Evolutionary conservation across 2,888 invertebrate species (phyloP).

Genomic region (Agrochola lychnidis): DNA sequence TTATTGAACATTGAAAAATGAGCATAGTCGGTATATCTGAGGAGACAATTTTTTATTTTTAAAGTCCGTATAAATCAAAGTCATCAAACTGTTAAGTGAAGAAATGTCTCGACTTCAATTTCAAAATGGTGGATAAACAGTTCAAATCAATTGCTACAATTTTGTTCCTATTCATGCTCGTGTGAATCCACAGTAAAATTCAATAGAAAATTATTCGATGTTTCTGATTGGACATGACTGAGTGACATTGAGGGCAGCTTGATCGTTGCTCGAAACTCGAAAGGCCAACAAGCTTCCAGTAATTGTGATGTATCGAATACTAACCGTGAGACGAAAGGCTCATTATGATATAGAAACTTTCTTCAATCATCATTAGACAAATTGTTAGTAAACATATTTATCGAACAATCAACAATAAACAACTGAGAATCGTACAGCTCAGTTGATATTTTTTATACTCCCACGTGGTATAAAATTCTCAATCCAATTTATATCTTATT

Average conservation of each 20-base stretch:
- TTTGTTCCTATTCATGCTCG: conserved; percentile 16
- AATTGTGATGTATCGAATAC: conserved; percentile 45
- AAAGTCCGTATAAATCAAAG: background rate
- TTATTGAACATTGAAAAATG: background rate
- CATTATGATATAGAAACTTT: conserved; percentile 44
- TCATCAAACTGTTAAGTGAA: background rate
- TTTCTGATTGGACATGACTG: conserved; percentile 50
- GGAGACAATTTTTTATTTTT: too few relatives aligned
- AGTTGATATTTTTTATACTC: conserved; percentile 50
- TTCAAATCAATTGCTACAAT: conserved; percentile 19
- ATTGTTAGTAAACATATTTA: conserved; percentile 59
- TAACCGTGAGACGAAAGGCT: conserved; percentile 20
- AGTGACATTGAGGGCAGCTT: conserved; percentile 54
- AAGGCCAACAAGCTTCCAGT: conserved; percentile 28
- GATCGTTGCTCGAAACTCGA: conserved; percentile 36
- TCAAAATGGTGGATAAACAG: conserved; percentile 1
- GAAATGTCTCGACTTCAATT: conserved; percentile 9
- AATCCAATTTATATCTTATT: conserved; percentile 43
- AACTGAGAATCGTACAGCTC: conserved; percentile 38
- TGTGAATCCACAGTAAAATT: conserved; percentile 34
- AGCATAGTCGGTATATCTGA: background rate
- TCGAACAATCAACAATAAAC: conserved; percentile 54
- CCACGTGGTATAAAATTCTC: conserved; percentile 38
- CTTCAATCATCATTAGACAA: conserved; percentile 51
- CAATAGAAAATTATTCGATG: conserved; percentile 46